Conservation (phyloP, 2,797 vertebrate genomes). For the Carcharodon carcharias region DNA sequence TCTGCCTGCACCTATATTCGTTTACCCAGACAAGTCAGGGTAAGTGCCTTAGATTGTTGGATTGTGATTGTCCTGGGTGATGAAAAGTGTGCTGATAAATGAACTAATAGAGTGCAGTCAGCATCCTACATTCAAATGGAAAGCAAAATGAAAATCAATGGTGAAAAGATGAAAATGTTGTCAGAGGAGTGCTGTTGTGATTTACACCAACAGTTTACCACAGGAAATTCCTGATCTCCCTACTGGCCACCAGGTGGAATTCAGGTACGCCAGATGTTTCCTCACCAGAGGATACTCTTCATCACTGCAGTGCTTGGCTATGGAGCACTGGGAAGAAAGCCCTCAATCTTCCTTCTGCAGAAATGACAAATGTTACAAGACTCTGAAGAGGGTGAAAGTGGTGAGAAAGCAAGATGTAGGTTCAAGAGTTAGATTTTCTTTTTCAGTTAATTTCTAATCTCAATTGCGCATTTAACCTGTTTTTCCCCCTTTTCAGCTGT, state of each 20-base stretch:
- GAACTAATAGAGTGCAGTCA: background rate
- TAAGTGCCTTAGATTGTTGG: conserved; percentile 48
- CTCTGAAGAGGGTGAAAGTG: background rate
- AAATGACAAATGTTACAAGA: background rate
- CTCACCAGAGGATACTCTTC: background rate
- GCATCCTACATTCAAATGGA: background rate
- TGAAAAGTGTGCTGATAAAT: background rate
- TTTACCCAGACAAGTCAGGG: conserved; percentile 92
- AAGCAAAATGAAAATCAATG: background rate
- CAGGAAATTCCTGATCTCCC: background rate
- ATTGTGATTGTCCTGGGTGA: background rate
- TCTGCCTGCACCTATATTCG: conserved; percentile 89
- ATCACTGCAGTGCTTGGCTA: background rate
- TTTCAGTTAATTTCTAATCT: background rate
- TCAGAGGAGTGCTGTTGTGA: background rate
- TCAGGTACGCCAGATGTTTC: background rate
- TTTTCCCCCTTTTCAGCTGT: background rate
- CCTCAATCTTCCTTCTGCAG: too few relatives aligned
- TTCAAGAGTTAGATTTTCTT: background rate
- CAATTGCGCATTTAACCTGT: background rate
- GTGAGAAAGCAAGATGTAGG: background rate
- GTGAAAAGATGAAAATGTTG: background rate
- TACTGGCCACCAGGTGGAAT: background rate
- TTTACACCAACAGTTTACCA: background rate
- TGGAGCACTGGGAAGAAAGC: background rate